Evolutionary conservation across 2,113 vertebrate species (phyloP).

Genomic region (Hepsetus odoe): DNA sequence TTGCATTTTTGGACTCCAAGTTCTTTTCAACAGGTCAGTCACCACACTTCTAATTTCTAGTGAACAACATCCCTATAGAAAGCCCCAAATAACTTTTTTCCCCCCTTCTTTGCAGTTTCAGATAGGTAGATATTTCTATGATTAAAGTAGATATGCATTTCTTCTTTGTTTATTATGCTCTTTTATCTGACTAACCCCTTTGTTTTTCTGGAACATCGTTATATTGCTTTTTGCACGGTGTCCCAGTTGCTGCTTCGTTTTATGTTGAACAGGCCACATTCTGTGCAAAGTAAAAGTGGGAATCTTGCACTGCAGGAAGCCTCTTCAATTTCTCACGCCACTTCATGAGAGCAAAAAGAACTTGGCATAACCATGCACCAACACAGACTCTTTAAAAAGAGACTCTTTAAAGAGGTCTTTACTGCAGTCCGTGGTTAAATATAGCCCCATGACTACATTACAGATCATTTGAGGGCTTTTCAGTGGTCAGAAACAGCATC

Average conservation of each 20-base stretch:
- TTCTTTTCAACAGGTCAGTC: constrained; percentile 63
- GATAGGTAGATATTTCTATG: constrained; percentile 18
- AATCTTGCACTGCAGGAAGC: neutral
- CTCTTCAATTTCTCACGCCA: neutral
- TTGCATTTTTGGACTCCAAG: constrained; percentile 59
- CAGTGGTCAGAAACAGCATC: too few relatives aligned
- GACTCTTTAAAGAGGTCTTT: neutral
- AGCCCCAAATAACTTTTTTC: constrained; percentile 22
- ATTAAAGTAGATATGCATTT: constrained; percentile 23
- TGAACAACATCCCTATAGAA: constrained; percentile 22
- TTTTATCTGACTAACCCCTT: constrained; percentile 18
- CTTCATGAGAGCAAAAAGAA: neutral
- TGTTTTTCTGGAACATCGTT: neutral
- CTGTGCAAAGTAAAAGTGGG: neutral
- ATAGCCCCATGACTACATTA: too few relatives aligned
- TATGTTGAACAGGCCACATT: neutral
- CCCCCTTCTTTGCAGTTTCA: neutral
- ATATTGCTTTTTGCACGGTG: neutral
- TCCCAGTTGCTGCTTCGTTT: neutral
- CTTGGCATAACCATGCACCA: neutral
- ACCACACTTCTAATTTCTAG: constrained; percentile 47
- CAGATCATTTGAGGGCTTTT: too few relatives aligned
- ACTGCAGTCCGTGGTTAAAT: too few relatives aligned
- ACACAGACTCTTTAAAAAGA: neutral
- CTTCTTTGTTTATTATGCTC: neutral